A percentile compares a stretch with the other conserved stretches of the same genome.
These are phyloP conservation scores for Sander lucioperca DNA, from an alignment of 2,113 vertebrate genomes.

Conservation along the genomic window DNA sequence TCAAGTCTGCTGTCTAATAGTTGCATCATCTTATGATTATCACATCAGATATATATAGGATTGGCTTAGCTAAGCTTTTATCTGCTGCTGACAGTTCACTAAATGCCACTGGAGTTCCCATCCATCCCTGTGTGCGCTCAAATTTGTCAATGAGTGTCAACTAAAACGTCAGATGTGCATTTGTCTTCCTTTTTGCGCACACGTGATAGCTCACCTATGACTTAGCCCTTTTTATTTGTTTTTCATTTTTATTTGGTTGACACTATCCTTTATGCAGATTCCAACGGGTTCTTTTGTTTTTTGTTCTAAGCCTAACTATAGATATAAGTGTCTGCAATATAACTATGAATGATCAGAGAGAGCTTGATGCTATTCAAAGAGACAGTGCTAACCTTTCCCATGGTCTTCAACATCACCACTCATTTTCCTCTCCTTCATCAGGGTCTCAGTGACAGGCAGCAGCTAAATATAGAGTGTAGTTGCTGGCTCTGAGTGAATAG, in stretches of 20 bases:
- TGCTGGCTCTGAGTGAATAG: slow-evolving; percentile 41
- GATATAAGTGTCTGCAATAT: slow-evolving; percentile 48
- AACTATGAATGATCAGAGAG: slow-evolving; percentile 66
- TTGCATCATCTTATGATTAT: slow-evolving; percentile 66
- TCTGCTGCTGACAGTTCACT: slow-evolving; percentile 42
- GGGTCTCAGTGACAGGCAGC: slow-evolving; percentile 60
- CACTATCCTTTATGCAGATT: slow-evolving; percentile 35
- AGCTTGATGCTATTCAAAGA: slow-evolving; percentile 56
- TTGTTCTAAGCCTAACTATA: slow-evolving; percentile 50
- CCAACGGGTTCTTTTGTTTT: neutral
- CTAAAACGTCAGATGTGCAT: slow-evolving; percentile 37
- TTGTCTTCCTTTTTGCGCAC: slow-evolving; percentile 27
- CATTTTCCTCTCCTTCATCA: slow-evolving; percentile 70
- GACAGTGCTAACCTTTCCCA: slow-evolving; percentile 67
- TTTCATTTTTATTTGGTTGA: slow-evolving; percentile 17
- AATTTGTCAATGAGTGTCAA: slow-evolving; percentile 49
- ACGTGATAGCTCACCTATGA: slow-evolving; percentile 25
- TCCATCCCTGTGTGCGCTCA: slow-evolving; percentile 13
- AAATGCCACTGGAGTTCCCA: slow-evolving; percentile 28
- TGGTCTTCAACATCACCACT: slow-evolving; percentile 57
- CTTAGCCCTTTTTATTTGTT: neutral
- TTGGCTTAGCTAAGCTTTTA: slow-evolving; percentile 44
- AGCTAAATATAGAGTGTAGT: slow-evolving; percentile 68
- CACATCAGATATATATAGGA: slow-evolving; percentile 60
- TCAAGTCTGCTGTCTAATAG: slow-evolving; percentile 45